Percentiles rank a stretch among this genome's conserved stretches.
These are phyloP conservation scores for Muscina levida DNA, from an alignment of 2,888 invertebrate species.

Conservation along the genomic window DNA sequence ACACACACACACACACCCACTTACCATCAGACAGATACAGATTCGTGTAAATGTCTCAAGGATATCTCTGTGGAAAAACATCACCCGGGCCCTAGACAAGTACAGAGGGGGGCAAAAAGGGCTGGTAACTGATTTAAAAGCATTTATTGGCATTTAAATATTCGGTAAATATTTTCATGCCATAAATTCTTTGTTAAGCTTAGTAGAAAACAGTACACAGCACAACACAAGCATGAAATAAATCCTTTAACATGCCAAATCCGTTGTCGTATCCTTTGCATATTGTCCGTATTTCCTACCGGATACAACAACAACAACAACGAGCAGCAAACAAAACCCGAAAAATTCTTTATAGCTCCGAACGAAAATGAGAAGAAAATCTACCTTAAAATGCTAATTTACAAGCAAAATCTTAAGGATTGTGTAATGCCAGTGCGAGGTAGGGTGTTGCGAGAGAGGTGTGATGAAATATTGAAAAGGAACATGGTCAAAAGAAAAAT, in stretches of 20 bases:
- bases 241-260: constrained; percentile 46
- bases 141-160: constrained; percentile 67
- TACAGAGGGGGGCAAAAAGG: constrained; percentile 47
- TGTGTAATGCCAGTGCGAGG: constrained; percentile 24
- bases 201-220: neutral
- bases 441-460: neutral
- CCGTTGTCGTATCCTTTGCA: constrained; percentile 38
- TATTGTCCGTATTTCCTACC: constrained; percentile 25
- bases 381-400: constrained; percentile 33
- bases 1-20: neutral
- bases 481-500: too few species aligned
- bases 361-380: constrained; percentile 23
- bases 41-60: too few species aligned
- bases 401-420: constrained; percentile 42
- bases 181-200: constrained; percentile 46
- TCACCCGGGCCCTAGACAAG: neutral
- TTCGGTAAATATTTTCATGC: constrained; percentile 53
- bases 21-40: neutral
- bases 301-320: neutral
- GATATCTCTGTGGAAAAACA: neutral
- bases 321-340: neutral
- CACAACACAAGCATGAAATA: constrained; percentile 34
- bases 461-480: neutral
- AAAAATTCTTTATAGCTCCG: constrained; percentile 20
- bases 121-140: constrained; percentile 63